These are phyloP conservation scores for Tenthredo mesomela DNA, from an alignment of 2,888 invertebrate genomes.

Conservation along the genomic window DNA sequence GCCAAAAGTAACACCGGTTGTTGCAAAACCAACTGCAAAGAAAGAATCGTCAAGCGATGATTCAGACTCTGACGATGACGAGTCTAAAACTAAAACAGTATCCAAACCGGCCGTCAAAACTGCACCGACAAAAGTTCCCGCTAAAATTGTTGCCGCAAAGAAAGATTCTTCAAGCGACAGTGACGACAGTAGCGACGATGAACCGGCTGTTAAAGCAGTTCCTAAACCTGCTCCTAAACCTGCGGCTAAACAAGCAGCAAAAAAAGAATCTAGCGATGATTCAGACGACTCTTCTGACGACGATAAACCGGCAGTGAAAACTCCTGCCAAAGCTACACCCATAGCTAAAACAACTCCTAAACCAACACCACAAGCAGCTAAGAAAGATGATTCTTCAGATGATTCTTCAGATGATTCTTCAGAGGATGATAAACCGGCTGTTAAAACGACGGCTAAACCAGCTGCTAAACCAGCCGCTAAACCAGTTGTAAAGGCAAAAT, in stretches of 20 bases:
- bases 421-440: slow-evolving; percentile 71
- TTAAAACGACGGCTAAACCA: slow-evolving; percentile 64
- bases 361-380: slow-evolving; percentile 54
- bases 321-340: slow-evolving; percentile 54
- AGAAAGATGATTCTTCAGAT: slow-evolving; percentile 72
- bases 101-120: slow-evolving; percentile 57
- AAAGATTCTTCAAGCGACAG: slow-evolving; percentile 64
- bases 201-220: slow-evolving; percentile 51
- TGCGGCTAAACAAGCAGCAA: slow-evolving; percentile 59
- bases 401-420: slow-evolving; percentile 74
- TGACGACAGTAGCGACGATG: slow-evolving; percentile 60
- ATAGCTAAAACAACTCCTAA: slow-evolving; percentile 54
- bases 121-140: neutral
- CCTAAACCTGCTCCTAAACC: slow-evolving; percentile 54
- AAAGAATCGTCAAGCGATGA: slow-evolving; percentile 62
- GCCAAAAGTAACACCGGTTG: slow-evolving; percentile 51
- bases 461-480: slow-evolving; percentile 63
- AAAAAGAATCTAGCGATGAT: slow-evolving; percentile 71
- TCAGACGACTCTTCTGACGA: slow-evolving; percentile 76
- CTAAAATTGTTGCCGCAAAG: slow-evolving; percentile 54
- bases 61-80: slow-evolving; percentile 59
- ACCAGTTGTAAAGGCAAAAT: slow-evolving; percentile 58
- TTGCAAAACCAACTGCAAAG: slow-evolving; percentile 58
- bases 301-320: slow-evolving; percentile 65
- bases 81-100: slow-evolving; percentile 56